phyloP scores from a whole-genome alignment of 2,888 invertebrate genomes.

The Troides helena region DNA sequence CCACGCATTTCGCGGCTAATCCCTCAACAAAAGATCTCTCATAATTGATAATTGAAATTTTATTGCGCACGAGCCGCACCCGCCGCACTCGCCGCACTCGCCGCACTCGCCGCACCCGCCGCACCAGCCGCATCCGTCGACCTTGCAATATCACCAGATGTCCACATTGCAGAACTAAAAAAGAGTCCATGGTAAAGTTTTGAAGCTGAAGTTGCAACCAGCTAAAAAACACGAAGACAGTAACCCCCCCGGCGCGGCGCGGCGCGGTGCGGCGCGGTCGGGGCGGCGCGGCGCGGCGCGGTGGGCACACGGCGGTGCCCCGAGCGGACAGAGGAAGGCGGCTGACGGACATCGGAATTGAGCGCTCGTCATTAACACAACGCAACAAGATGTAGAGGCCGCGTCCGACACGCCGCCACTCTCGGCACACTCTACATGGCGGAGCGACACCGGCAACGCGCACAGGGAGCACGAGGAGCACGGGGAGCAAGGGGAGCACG shows the following conservation, averaged over 20 bases:
- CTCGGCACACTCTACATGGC: background rate
- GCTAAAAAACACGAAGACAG: background rate
- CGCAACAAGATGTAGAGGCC: background rate
- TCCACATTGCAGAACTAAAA: background rate
- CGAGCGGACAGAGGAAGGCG: background rate
- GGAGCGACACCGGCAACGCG: background rate
- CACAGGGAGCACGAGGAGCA: background rate
- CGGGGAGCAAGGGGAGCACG: background rate
- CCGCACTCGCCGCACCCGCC: background rate
- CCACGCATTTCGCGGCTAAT: slow-evolving; percentile 40
- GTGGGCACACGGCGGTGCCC: background rate
- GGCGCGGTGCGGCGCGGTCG: background rate
- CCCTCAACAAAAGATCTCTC: slow-evolving; percentile 43
- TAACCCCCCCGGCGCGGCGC: background rate
- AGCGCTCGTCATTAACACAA: background rate
- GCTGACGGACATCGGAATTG: background rate
- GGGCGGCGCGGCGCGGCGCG: no score
- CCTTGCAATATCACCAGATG: background rate
- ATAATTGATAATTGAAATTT: slow-evolving; percentile 44
- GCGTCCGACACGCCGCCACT: background rate
- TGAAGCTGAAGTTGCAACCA: background rate
- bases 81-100: background rate
- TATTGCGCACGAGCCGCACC: slow-evolving; percentile 33
- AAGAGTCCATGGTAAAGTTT: background rate
- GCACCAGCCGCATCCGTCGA: background rate